Evolutionary conservation across 2,113 vertebrate genomes (phyloP).

Genomic region (Leptosomus discolor): DNA sequence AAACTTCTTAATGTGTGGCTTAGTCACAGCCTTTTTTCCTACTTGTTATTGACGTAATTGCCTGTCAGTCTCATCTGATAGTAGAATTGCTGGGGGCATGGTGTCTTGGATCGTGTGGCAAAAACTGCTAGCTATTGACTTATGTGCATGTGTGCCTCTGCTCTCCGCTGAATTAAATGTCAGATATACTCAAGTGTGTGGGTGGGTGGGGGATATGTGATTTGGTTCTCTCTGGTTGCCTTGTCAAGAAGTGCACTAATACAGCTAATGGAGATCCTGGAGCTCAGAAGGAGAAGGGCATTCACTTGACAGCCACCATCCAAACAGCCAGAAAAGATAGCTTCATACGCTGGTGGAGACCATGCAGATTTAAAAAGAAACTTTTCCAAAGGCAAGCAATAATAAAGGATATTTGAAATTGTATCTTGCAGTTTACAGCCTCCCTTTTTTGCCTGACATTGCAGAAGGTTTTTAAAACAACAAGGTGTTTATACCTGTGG

Average conservation of each 20-base stretch:
- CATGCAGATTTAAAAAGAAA: neutral
- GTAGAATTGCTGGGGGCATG: constrained; percentile 52
- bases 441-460: neutral
- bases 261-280: constrained; percentile 20
- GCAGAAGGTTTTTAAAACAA: neutral
- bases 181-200: constrained; percentile 27
- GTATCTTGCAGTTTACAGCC: neutral
- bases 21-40: constrained; percentile 36
- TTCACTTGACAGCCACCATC: constrained; percentile 11
- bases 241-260: constrained; percentile 24
- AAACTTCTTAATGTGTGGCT: constrained; percentile 26
- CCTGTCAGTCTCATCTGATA: constrained; percentile 61
- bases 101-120: constrained; percentile 39
- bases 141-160: constrained; percentile 11
- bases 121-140: constrained; percentile 48
- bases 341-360: neutral
- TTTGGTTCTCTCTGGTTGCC: constrained; percentile 27
- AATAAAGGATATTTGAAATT: neutral
- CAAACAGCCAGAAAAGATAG: neutral
- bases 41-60: constrained; percentile 51
- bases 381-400: neutral
- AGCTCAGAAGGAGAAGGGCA: neutral
- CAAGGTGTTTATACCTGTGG: neutral
- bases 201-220: constrained; percentile 16
- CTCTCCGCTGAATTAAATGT: constrained; percentile 49